Conservation (phyloP, 2,113 vertebrate species). For the Choloepus hoffmanni region DNA sequence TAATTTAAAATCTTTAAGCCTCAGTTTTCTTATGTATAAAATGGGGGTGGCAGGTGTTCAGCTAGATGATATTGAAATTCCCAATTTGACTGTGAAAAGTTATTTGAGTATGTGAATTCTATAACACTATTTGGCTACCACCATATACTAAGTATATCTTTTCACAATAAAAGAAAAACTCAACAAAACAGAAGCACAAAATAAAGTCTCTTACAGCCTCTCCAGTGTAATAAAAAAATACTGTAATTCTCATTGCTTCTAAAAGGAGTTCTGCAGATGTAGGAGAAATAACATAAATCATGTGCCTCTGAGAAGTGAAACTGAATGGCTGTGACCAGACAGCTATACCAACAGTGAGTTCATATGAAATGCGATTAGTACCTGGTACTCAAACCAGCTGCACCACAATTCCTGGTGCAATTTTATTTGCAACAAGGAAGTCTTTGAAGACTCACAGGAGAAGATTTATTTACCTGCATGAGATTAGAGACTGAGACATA, state of each 20-base stretch:
- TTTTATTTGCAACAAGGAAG: constrained; percentile 50
- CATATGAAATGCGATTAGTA: constrained; percentile 14
- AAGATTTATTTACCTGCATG: neutral
- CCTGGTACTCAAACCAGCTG: constrained; percentile 50
- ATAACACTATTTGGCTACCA: constrained; percentile 3
- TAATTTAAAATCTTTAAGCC: constrained; percentile 19
- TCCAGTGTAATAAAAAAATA: constrained; percentile 32
- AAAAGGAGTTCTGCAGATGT: constrained; percentile 72
- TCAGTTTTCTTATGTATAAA: constrained; percentile 24
- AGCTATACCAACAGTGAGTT: constrained; percentile 42
- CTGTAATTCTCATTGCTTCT: constrained; percentile 67
- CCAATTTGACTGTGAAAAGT: neutral
- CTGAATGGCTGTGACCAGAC: constrained; percentile 5
- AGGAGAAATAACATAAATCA: constrained; percentile 57
- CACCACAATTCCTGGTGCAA: neutral
- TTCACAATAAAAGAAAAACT: neutral
- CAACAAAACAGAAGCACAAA: constrained; percentile 45
- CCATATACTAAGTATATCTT: constrained; percentile 48
- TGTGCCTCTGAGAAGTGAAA: constrained; percentile 30
- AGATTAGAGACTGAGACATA: neutral
- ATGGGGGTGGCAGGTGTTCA: neutral
- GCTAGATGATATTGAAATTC: neutral
- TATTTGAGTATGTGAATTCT: constrained; percentile 49
- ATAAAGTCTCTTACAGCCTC: constrained; percentile 46
- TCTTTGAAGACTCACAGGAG: neutral